Conservation (phyloP, 2,888 invertebrate genomes). For the Molanna angustata region DNA sequence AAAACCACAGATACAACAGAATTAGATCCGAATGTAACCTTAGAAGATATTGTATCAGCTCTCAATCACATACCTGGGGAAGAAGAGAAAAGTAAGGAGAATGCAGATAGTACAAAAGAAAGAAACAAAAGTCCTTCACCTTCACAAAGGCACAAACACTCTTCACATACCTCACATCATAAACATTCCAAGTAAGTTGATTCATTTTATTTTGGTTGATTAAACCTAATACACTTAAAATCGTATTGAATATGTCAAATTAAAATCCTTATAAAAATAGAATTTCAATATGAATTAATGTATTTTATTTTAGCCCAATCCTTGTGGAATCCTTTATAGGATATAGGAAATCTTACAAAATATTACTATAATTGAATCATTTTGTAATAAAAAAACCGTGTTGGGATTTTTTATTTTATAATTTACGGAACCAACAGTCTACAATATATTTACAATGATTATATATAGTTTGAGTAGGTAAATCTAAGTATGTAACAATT, state of each 20-base stretch:
- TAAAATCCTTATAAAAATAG: too few relatives aligned
- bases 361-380: too few relatives aligned
- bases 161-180: slow-evolving; percentile 21
- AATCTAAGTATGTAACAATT: too few relatives aligned
- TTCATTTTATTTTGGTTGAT: not conserved
- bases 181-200: slow-evolving; percentile 28
- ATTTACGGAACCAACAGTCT: too few relatives aligned
- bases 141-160: slow-evolving; percentile 11
- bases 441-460: too few relatives aligned
- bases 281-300: not conserved
- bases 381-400: too few relatives aligned
- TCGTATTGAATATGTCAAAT: too few relatives aligned
- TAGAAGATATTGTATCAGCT: slow-evolving; percentile 64
- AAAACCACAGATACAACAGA: slow-evolving; percentile 60
- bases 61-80: slow-evolving; percentile 52
- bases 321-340: not conserved
- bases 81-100: slow-evolving; percentile 19
- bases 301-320: not conserved
- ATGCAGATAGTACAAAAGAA: slow-evolving; percentile 11
- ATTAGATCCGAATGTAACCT: slow-evolving; percentile 61
- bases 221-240: too few relatives aligned
- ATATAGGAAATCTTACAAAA: too few relatives aligned
- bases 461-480: too few relatives aligned
- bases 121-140: slow-evolving; percentile 27
- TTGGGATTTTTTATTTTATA: too few relatives aligned